These are phyloP conservation scores for Axinella damicornis DNA, from an alignment of 37 sponge, comb jelly and placozoan genomes.

Conservation along the genomic window DNA sequence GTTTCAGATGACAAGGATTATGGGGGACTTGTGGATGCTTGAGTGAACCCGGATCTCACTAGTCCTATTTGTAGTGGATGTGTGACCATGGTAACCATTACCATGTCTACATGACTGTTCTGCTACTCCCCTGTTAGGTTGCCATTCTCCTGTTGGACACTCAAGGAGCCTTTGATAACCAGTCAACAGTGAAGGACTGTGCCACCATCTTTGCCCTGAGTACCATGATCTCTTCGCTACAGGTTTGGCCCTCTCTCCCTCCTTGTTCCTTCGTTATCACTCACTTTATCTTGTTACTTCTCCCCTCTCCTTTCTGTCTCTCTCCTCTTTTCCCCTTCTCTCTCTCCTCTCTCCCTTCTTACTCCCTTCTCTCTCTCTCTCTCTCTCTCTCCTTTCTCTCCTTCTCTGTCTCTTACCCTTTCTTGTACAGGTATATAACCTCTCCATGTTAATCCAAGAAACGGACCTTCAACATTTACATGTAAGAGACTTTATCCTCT, in stretches of 20 bases:
- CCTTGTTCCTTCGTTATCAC: too few species aligned
- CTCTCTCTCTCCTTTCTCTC: not conserved
- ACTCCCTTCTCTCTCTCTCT: too few species aligned
- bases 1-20: too few species aligned
- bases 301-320: too few species aligned
- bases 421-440: constrained; percentile 74
- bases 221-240: constrained; percentile 94
- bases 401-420: not conserved
- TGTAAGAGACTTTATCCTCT: constrained; percentile 35
- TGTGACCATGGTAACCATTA: too few species aligned
- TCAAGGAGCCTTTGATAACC: constrained; percentile 98
- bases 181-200: constrained; percentile 94
- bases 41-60: too few species aligned
- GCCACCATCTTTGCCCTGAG: constrained; percentile 98
- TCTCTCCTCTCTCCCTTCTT: not conserved
- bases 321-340: not conserved
- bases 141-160: constrained; percentile 97
- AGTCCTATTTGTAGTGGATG: too few species aligned
- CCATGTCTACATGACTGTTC: too few species aligned
- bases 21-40: too few species aligned
- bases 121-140: constrained; percentile 69
- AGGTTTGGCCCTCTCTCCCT: constrained; percentile 42
- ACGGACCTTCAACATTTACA: constrained; percentile 98
- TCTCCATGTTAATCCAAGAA: constrained; percentile 88
- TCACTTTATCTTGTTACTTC: too few species aligned